Base-by-base conservation (phyloP, 2,113 vertebrate genomes). In the Himantopus leucocephalus region DNA sequence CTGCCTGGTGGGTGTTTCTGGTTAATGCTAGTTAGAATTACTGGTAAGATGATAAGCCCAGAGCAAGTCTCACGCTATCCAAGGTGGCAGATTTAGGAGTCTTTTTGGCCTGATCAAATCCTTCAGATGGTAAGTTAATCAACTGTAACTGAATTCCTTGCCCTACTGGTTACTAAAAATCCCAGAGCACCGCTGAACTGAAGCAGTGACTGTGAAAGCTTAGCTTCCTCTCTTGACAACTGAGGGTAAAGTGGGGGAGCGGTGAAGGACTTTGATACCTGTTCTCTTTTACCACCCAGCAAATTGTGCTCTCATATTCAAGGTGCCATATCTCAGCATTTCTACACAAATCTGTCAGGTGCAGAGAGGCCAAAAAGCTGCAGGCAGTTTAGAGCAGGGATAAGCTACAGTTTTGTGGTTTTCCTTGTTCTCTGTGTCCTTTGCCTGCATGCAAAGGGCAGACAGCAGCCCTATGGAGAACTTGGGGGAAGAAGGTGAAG, bases 391-490 rank as follows among this genome's bases (percentile, higher is more conserved):
- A 60, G 37, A 52, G 17, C 22, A 68, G 62, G 43, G 8, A 41
- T 85, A 41, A 81, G 15, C 20, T 58, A 39, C 2, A 1, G 14
- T 66, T 90, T 32, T 73, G 15, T 68, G 45, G 8, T 64, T 85
- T 83, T 84, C 6, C 11, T 48, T 82, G 14, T 62, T 50, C 41
- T 87, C 32, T 75, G 3, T 87, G 30, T 62, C 52, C 14, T 72
- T 92, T 71, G 18, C 8, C 12, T 70, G 16, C 6, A 5, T 58
- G 22, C 35, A 71, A 41, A 22, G 22, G 30, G 30, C 12, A 80
- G 32, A 20, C 4, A 7, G 14, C 29, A 72, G 10, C 11, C 18
- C 19, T 29, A 0, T 2, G 8, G 15, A 43, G 16, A 3, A 10
- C 16, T 35, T 1, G 2, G 34, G 27, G 26, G 23, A 72, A 63